These are phyloP conservation scores for Centropus unirufus DNA, from an alignment of 2,113 vertebrate species.

Conservation along the genomic window DNA sequence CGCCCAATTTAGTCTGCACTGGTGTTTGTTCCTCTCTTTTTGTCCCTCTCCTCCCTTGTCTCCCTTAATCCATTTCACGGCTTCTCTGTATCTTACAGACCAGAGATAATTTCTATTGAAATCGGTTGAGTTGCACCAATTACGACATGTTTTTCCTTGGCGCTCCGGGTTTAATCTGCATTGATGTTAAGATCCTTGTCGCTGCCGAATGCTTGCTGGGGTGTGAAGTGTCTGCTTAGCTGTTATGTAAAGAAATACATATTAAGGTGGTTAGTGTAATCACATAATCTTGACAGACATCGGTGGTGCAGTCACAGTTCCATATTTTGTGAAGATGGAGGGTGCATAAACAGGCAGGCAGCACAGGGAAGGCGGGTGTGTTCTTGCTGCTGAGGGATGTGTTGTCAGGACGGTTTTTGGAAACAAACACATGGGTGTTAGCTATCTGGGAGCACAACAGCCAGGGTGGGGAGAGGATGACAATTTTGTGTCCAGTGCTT, in stretches of 20 bases:
- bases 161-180: not conserved
- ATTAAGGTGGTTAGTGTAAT: constrained; percentile 8
- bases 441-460: not conserved
- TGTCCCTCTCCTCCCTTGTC: not conserved
- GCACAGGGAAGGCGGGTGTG: not conserved
- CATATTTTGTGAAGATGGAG: not conserved
- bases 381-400: not conserved
- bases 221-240: constrained; percentile 12
- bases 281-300: constrained; percentile 8
- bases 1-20: not conserved
- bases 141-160: not conserved
- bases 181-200: not conserved
- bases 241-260: constrained; percentile 12
- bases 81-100: not conserved
- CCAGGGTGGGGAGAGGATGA: too few relatives aligned
- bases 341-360: not conserved
- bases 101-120: constrained; percentile 11
- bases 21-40: not conserved
- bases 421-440: not conserved
- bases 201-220: not conserved
- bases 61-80: constrained; percentile 3
- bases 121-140: not conserved
- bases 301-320: not conserved
- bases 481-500: not conserved
- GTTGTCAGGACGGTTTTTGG: not conserved